These are phyloP conservation scores for Fratercula arctica DNA, from an alignment of 2,797 vertebrate genomes.

Conservation along the genomic window DNA sequence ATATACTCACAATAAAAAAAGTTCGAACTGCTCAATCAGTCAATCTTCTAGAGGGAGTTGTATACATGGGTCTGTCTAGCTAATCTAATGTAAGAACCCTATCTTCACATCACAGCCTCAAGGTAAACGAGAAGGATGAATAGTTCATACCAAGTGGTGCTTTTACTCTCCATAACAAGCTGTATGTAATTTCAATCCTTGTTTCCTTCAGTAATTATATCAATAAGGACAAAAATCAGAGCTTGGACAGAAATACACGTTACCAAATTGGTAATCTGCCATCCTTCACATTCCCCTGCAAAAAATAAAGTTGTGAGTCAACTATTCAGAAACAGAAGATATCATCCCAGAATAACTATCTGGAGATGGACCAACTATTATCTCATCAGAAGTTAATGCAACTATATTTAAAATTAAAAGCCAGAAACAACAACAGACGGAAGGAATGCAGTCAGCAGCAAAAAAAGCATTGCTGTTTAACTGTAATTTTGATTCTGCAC, in stretches of 20 bases:
- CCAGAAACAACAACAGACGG: conserved; percentile 41
- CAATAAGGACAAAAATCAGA: conserved; percentile 22
- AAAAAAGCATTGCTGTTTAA: background rate
- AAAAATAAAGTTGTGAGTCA: conserved; percentile 37
- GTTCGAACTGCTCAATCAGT: background rate
- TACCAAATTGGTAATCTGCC: conserved; percentile 7
- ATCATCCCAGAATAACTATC: conserved; percentile 28
- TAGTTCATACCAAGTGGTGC: background rate
- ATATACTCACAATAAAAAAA: background rate
- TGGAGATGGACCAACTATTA: conserved; percentile 47
- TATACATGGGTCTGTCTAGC: background rate
- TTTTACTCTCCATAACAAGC: background rate
- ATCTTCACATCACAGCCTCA: background rate
- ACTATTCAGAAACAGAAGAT: conserved; percentile 44
- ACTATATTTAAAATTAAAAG: conserved; percentile 54
- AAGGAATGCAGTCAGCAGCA: conserved; percentile 32
- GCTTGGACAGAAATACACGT: background rate
- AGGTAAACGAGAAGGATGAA: background rate
- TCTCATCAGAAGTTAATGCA: conserved; percentile 39
- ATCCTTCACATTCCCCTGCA: background rate
- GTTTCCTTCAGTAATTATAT: conserved; percentile 35
- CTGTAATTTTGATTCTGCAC: background rate
- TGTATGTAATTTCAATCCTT: conserved; percentile 33
- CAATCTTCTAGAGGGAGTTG: background rate
- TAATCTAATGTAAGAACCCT: background rate